A percentile compares a stretch with the other conserved stretches of the same genome.
Conservation (phyloP, 2,888 invertebrate species). For the Phlogophora meticulosa region DNA sequence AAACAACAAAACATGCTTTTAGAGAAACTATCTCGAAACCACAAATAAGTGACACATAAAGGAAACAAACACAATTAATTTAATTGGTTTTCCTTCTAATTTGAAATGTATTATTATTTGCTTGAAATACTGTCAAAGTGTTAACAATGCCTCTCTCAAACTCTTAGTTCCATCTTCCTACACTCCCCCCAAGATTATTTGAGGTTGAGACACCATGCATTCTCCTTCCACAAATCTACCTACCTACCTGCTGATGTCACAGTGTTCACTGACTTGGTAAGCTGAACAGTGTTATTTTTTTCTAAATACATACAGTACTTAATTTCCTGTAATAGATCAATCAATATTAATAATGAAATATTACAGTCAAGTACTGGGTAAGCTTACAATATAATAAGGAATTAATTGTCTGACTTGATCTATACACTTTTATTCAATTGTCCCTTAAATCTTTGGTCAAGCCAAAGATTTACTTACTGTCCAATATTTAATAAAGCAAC, state of each 20-base stretch:
- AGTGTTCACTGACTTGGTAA: slow-evolving; percentile 8
- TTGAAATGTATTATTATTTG: slow-evolving; percentile 1
- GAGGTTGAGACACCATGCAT: not conserved
- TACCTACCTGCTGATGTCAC: not conserved
- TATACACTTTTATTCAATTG: not conserved
- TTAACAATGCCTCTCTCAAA: not conserved
- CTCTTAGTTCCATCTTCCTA: not conserved
- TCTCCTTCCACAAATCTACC: not conserved
- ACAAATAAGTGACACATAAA: slow-evolving; percentile 14
- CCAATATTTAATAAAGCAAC: too few species aligned
- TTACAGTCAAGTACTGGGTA: not conserved
- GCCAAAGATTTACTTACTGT: too few species aligned
- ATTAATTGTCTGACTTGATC: not conserved
- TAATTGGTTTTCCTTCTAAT: slow-evolving; percentile 27
- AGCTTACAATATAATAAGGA: slow-evolving; percentile 2
- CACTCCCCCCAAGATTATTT: not conserved
- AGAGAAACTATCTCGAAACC: slow-evolving; percentile 33
- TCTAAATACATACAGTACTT: not conserved
- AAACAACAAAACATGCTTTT: not conserved
- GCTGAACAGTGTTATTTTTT: slow-evolving; percentile 5
- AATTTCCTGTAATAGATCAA: not conserved
- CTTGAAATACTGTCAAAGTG: slow-evolving; percentile 9
- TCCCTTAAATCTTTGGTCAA: not conserved
- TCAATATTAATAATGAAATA: not conserved
- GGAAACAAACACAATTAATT: slow-evolving; percentile 10